Conservation (phyloP, 2,113 vertebrate genomes). For the Ictalurus punctatus region DNA sequence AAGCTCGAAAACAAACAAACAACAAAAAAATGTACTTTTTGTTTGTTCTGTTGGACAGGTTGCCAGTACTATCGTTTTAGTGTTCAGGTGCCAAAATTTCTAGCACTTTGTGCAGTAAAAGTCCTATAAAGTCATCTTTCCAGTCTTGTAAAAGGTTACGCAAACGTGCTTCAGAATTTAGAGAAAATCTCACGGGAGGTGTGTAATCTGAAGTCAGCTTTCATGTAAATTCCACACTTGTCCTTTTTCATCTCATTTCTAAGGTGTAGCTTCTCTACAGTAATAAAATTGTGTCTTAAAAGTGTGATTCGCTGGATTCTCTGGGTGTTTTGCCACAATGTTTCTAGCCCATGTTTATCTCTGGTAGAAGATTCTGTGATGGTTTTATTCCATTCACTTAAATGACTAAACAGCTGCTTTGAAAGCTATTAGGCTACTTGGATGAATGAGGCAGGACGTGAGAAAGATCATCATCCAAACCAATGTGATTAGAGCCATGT, state of each 20-base stretch:
- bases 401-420: neutral
- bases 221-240: neutral
- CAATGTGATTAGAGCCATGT: conserved; percentile 40
- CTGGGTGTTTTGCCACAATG: neutral
- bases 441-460: conserved; percentile 19
- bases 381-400: neutral
- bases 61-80: neutral
- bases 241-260: neutral
- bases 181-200: neutral
- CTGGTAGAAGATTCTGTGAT: neutral
- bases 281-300: neutral
- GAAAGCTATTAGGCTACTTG: neutral
- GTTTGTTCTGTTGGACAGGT: too few species aligned
- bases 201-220: neutral
- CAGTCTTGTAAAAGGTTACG: too few species aligned
- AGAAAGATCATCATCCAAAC: conserved; percentile 17
- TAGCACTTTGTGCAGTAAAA: neutral
- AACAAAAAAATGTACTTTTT: too few species aligned
- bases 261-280: neutral
- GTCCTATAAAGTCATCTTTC: neutral
- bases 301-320: neutral
- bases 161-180: too few species aligned
- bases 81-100: neutral
- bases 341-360: neutral
- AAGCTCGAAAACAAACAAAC: too few species aligned